Evolutionary conservation across 1,140 invertebrate genomes (phyloP).

Genomic region (Drosophila aff.): DNA sequence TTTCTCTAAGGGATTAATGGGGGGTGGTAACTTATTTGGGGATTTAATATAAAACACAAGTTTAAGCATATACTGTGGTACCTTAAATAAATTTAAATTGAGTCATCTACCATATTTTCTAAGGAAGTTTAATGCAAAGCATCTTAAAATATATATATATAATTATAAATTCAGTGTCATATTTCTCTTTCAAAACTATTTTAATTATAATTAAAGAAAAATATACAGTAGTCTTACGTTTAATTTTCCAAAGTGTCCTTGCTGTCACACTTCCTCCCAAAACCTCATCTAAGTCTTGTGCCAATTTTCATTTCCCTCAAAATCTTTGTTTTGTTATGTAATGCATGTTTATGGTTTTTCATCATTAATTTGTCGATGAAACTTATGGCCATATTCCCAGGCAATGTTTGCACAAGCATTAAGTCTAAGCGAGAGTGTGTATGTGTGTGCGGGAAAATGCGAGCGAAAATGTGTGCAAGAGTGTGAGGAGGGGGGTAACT

Average conservation of each 20-base stretch:
- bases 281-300: conserved; percentile 27
- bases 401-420: conserved; percentile 73
- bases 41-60: background rate
- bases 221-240: background rate
- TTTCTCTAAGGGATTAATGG: conserved; percentile 2
- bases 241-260: background rate
- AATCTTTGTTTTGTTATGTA: conserved; percentile 74
- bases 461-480: background rate
- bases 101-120: background rate
- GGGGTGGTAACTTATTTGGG: background rate
- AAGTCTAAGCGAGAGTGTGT: conserved; percentile 33
- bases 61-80: too few species aligned
- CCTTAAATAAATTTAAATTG: background rate
- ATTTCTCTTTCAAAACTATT: background rate
- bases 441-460: conserved; percentile 9
- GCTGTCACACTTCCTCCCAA: background rate
- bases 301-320: conserved; percentile 29
- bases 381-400: conserved; percentile 81
- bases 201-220: background rate
- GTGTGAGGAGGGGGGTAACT: conserved; percentile 47
- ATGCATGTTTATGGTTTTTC: conserved; percentile 80
- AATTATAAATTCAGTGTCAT: background rate
- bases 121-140: background rate
- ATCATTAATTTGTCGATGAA: conserved; percentile 83
- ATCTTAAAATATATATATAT: background rate